These are phyloP conservation scores for Bucorvus abyssinicus DNA, from an alignment of 2,797 vertebrate genomes.

Conservation along the genomic window DNA sequence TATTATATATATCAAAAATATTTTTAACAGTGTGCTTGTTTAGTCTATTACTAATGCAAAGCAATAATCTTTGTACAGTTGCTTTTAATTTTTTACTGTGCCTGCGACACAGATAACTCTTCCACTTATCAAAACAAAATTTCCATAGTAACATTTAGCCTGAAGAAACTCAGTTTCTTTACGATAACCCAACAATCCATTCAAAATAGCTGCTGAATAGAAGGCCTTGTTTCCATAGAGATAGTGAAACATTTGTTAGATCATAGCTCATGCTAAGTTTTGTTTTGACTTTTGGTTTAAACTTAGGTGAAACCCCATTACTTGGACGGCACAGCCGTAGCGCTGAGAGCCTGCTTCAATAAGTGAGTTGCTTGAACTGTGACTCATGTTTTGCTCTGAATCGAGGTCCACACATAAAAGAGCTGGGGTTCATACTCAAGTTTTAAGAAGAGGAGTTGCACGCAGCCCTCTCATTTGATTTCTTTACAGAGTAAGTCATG, in stretches of 20 bases:
- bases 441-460: neutral
- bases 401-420: neutral
- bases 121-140: slow-evolving; percentile 77
- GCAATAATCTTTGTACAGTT: slow-evolving; percentile 63
- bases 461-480: neutral
- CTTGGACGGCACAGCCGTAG: neutral
- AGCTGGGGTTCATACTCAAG: accelerated
- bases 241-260: slow-evolving; percentile 67
- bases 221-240: slow-evolving; percentile 64
- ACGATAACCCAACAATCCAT: slow-evolving; percentile 63
- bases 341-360: neutral
- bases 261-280: slow-evolving; percentile 53
- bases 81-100: slow-evolving; percentile 71
- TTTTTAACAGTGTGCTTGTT: neutral
- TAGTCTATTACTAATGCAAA: slow-evolving; percentile 30
- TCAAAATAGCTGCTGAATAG: slow-evolving; percentile 68
- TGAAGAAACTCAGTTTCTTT: slow-evolving; percentile 64
- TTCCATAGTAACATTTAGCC: slow-evolving; percentile 77
- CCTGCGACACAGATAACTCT: slow-evolving; percentile 71
- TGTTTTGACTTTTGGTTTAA: slow-evolving; percentile 59
- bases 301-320: slow-evolving; percentile 42
- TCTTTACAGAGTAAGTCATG: neutral
- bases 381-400: neutral
- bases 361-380: neutral
- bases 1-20: neutral